Evolutionary conservation across 2,113 vertebrate species (phyloP), one percentile per base, ranked within the genome.

Genomic region (Anoura caudifer): DNA sequence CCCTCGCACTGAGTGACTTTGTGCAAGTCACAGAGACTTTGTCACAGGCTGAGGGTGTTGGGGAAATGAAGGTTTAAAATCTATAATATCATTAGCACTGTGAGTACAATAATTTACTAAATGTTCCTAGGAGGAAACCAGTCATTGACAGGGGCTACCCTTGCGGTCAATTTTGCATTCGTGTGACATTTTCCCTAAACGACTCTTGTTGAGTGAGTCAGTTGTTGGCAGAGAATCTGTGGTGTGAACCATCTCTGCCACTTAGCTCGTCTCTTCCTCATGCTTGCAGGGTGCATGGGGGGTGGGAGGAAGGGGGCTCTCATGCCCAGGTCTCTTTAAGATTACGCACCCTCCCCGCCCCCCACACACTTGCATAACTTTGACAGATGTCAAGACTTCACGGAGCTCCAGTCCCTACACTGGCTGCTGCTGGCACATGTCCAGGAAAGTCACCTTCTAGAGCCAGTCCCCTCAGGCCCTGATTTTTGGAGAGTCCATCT

Each of bases 21-120:
- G 73, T 81, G 63, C 72, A 24, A 4, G 20, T 65, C 19, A 45
- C 26, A 41, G 47, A 14, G 43, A 28, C 38, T 47, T 59, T 4
- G 3, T 69, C 13, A 0, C 0, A 19, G 75, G 8, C 5, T 11
- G 24, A 61, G n/a, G 52, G 72, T 59, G 73, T 50, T 24, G 22
- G 50, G 47, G 41, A 93, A 82, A 69, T 38, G 76, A 87, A 52
- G 75, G 69, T 85, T 91, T 82, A 61, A 89, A 91, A 93, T 77
- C n/a, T 4, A 2, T 76, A 45, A 43, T 12, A 4, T 56, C 50
- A 79, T 70, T 75, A 65, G 50, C 13, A 0, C 63, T 65, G 50
- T 65, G 61, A 16, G 16, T 61, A 56, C 8, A 19, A 15, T 36
- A 67, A 70, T 67, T 77, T 72, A 28, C 33, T 82, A 33, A 59